Evolutionary conservation across 2,797 vertebrate genomes (phyloP), one percentile per base, ranked within the genome.

Genomic region (Sebastes aleutianus): DNA sequence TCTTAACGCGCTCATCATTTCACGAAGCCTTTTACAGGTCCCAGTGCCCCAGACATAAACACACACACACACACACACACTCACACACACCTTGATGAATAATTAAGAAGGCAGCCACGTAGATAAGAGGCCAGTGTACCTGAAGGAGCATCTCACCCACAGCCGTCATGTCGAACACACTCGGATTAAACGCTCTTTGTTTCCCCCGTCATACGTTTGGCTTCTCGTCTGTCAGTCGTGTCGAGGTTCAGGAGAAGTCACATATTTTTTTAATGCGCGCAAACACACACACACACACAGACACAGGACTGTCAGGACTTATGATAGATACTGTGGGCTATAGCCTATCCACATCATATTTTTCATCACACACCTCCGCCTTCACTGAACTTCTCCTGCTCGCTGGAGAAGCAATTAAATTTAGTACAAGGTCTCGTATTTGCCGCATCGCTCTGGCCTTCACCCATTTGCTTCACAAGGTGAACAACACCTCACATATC

Each of bases 51-150:
- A 79, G 73, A 88, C 75, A 82, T 31, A 83, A 58, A 85, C 43
- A 70, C 59, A 76, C 53, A 36, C 68, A 83, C 64, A 16, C 47
- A 11, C 31, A 12, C n/a, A n/a, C 34, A 68, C 39, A 68, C 61
- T 50, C 65, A 47, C 74, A 72, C 79, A 69, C 80, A 65, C 63
- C 79, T 83, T 89, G 79, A 94, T 94, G 90, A 94, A 95, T 95
- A 94, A 93, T 95, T 92, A 91, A 95, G 29, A 63, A 88, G 89
- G 81, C 68, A 79, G 78, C 34, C 78, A 64, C 80, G 76, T 74
- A 83, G 87, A 92, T 90, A 86, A 90, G 80, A 93, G 84, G 74
- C 89, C 84, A 76, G 67, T 56, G 76, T 69, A 89, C 80, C 91
- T 92, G 78, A 74, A 91, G 88, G 81, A 93, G 85, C 53, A n/a